These are phyloP conservation scores for Alosa sapidissima DNA, from an alignment of 2,797 vertebrate species.

Conservation along the genomic window DNA sequence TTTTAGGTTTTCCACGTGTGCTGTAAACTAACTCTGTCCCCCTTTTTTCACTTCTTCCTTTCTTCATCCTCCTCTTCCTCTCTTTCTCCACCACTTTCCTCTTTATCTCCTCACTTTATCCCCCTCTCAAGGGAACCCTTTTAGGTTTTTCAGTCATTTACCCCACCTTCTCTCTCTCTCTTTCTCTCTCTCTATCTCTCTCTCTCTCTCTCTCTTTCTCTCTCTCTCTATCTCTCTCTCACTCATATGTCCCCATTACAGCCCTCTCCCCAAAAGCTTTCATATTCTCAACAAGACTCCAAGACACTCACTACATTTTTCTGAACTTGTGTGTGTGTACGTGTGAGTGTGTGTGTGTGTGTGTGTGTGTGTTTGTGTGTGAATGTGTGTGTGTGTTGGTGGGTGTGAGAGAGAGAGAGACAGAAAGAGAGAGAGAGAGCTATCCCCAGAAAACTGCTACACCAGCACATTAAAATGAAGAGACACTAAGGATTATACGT, in stretches of 20 bases:
- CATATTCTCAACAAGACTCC: conserved; percentile 29
- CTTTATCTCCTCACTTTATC: conserved; percentile 16
- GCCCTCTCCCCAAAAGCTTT: conserved; percentile 29
- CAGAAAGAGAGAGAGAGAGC: neutral
- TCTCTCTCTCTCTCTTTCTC: conserved; percentile 43
- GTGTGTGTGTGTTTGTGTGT: conserved; percentile 2
- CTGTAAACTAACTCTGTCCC: conserved; percentile 5
- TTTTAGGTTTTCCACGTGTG: neutral
- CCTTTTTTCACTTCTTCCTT: neutral
- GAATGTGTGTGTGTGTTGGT: conserved; percentile 3
- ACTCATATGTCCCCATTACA: neutral
- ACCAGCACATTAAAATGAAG: neutral
- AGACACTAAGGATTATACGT: neutral
- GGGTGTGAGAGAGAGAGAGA: neutral
- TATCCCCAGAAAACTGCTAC: neutral
- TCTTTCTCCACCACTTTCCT: conserved; percentile 26
- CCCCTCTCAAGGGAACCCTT: neutral
- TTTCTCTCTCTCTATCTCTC: conserved; percentile 12
- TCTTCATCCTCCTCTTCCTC: neutral
- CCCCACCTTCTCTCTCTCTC: neutral
- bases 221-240: conserved; percentile 29
- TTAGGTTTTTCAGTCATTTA: too few species aligned
- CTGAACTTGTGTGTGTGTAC: neutral
- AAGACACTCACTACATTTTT: neutral
- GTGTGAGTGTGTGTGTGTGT: neutral